Base-by-base conservation (phyloP, 53 echinoderm and acorn worm genomes). In the Paracentrotus lividus region DNA sequence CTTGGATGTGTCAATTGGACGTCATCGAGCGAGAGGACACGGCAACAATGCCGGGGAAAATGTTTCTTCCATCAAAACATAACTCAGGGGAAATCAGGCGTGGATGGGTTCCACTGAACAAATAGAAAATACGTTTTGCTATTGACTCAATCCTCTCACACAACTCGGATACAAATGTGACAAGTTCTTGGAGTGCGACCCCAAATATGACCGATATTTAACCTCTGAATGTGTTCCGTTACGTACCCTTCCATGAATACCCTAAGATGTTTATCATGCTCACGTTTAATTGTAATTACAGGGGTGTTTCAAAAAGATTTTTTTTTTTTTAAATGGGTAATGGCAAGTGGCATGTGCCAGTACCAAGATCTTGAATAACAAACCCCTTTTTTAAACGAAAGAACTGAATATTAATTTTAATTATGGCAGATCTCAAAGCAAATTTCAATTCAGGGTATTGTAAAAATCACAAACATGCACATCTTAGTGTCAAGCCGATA, bases 31-130 rank as follows among this genome's bases (percentile, higher is more conserved):
- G 38, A 40, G 36, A 81, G 81, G 49, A 81, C 81, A 81, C 18
- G 47, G 33, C 87, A 89, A 89, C 89, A 59, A 43, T 43, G 43
- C 42, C n/a, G 65, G 64, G 27, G 43, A 89, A 65, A 89, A 89
- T 89, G 89, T 89, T 89, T 89, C 65, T 61, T 42, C 89, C 89
- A 89, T 89, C 89, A 89, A 89, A 89, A 89, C 89, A 89, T 89
- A 89, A 89, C 89, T 89, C 89, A 24, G 26, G 89, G 89, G 89
- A 89, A 89, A 89, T 89, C 89, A 89, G 64, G 61, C 89, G 64
- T 89, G 89, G 59, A 89, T 89, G 43, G 64, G 64, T 56, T 58
- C 60, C 64, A 56, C 89, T 59, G 89, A 60, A 43, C 44, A 89
- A 89, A 89, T 89, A 61, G 34, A 89, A 61, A 89, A 89, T 89